Base-by-base conservation (phyloP, 2,797 vertebrate species). In the Mormyrus proboscirostris region DNA sequence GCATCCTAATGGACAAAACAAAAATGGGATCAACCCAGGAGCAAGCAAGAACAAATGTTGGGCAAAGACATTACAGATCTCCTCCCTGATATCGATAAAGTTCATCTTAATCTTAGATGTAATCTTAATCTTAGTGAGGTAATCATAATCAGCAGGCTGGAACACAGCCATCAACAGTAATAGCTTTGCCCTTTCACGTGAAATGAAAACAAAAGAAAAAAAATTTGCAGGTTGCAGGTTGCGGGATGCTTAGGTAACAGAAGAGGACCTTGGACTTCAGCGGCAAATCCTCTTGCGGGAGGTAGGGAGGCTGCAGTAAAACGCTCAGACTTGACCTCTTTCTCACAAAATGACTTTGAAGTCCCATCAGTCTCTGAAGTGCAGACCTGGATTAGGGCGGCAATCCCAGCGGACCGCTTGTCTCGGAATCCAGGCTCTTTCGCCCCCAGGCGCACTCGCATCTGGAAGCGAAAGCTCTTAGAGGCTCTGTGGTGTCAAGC, bases 351-450 rank as follows among this genome's bases (percentile, higher is more conserved):
- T 51, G 82, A 84, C 44, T 84, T 84, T 84, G 41, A 84, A 84
- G 82, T 51, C 82, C 82, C 82, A 49, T 84, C 82, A 49, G 82
- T 84, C 44, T 84, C 82, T 84, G n/a, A 51, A 84, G 82, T 84
- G 8, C 49, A 84, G 82, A 25, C 47, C 44, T 51, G 82, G 82
- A 84, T 84, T 84, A 84, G 82, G 44, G 22, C 19, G 2, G n/a
- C 82, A 51, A 50, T 51, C 82, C 82, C 82, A 4, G n/a, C 41
- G n/a, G 82, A 49, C 47, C n/a, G 47, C 10, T 25, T 51, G 82
- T 84, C 47, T 84, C n/a, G 41, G 47, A 50, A 84, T 51, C 82
- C 82, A 10, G 82, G n/a, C 47, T 8, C 19, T 12, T 84, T 50
- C 19, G 57, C 47, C 82, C 47, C 47, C 82, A 51, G 82, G 44